phyloP scores from a whole-genome alignment of 2,888 invertebrate species.

The Heliconius erato region DNA sequence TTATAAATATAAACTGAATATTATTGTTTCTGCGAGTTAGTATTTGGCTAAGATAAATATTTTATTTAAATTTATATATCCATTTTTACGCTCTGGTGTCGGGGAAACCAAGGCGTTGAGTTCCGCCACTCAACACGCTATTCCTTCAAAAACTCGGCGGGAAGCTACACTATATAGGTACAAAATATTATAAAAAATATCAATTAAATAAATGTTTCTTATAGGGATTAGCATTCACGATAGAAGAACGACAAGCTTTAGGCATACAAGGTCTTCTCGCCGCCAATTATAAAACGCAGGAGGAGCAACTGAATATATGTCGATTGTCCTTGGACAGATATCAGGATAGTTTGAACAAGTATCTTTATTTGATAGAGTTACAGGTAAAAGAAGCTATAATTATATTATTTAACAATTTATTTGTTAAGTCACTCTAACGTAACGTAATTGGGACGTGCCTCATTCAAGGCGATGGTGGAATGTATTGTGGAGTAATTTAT shows the following conservation, averaged over 20 bases:
- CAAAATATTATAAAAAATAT: not conserved
- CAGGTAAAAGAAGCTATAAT: constrained; percentile 85
- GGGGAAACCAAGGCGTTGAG: too few relatives aligned
- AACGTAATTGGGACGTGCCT: not conserved
- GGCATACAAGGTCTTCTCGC: constrained; percentile 99
- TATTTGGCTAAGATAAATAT: too few relatives aligned
- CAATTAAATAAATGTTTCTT: constrained; percentile 52
- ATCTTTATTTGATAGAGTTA: constrained; percentile 96
- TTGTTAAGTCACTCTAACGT: not conserved
- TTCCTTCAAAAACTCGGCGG: too few relatives aligned
- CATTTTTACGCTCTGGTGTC: too few relatives aligned
- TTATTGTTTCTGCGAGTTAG: too few relatives aligned
- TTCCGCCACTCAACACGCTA: too few relatives aligned
- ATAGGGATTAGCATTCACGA: constrained; percentile 98
- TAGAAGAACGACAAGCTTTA: constrained; percentile 97
- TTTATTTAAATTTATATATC: too few relatives aligned
- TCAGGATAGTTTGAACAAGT: constrained; percentile 96
- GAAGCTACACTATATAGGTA: not conserved
- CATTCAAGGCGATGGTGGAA: too few relatives aligned
- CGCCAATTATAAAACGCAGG: constrained; percentile 96
- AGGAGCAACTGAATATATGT: constrained; percentile 96
- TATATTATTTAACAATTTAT: too few relatives aligned
- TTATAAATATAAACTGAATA: too few relatives aligned
- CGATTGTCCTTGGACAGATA: constrained; percentile 96
- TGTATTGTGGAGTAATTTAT: not conserved